phyloP scores from a whole-genome alignment of 1,140 invertebrate genomes.

The Rhagoletis pomonella region DNA sequence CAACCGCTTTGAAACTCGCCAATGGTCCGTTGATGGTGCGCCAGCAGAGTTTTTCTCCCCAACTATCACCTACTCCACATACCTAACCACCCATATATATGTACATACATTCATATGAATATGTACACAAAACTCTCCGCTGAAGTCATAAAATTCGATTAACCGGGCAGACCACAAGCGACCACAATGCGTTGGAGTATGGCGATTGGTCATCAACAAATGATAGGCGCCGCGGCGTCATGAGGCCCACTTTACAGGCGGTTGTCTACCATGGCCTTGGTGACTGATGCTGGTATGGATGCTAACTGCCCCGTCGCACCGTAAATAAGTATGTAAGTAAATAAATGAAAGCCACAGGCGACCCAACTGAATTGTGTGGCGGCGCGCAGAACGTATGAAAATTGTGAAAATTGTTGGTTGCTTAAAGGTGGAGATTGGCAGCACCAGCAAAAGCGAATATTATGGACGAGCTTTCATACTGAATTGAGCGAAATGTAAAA shows the following conservation, averaged over 20 bases:
- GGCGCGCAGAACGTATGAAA: neutral
- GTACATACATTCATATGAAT: neutral
- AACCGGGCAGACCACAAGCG: conserved; percentile 20
- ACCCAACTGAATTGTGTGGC: neutral
- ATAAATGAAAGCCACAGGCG: neutral
- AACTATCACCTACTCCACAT: neutral
- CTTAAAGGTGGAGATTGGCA: neutral
- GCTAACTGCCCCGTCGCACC: neutral
- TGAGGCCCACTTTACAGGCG: conserved; percentile 14
- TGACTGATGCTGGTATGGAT: neutral
- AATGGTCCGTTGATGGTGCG: conserved; percentile 33
- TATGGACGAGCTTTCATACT: neutral
- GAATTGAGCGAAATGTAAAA: conserved; percentile 17
- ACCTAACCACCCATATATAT: neutral
- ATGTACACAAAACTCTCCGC: conserved; percentile 1
- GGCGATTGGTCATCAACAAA: conserved; percentile 35
- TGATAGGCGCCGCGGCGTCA: conserved; percentile 1
- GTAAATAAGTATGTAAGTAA: neutral
- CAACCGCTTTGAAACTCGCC: neutral
- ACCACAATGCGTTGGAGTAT: conserved; percentile 23
- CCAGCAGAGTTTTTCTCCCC: neutral
- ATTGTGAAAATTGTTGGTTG: neutral
- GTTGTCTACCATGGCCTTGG: neutral
- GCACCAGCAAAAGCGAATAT: neutral
- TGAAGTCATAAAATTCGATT: conserved; percentile 47